Percentiles rank a stretch among this genome's conserved stretches.
Conservation (phyloP, 2,797 vertebrate genomes). For the Syndactyla subalaris region DNA sequence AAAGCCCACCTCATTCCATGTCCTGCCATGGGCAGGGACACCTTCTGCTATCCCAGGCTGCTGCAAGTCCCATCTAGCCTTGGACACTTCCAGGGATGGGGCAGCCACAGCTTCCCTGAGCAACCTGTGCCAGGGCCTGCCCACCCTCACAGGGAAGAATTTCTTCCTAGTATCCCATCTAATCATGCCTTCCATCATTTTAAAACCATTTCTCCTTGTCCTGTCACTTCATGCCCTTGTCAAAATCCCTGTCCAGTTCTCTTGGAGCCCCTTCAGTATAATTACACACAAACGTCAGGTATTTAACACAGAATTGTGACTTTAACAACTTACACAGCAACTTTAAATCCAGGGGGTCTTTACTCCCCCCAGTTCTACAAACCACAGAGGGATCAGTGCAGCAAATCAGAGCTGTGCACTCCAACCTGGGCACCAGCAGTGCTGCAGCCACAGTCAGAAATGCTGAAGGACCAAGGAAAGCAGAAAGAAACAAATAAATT, state of each 20-base stretch:
- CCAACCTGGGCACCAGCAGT: not conserved
- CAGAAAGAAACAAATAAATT: not conserved
- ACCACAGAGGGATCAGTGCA: not conserved
- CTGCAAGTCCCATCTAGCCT: not conserved
- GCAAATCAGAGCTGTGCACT: rapidly evolving
- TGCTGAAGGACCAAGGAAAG: not conserved
- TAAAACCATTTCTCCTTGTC: not conserved
- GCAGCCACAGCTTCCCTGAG: not conserved
- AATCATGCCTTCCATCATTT: not conserved
- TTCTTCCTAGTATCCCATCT: not conserved
- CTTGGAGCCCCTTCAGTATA: not conserved
- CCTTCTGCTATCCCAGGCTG: not conserved
- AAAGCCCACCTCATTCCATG: not conserved
- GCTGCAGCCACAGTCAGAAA: too few species aligned
- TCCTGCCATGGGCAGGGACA: not conserved
- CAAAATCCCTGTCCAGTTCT: not conserved
- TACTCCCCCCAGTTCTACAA: not conserved
- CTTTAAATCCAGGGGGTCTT: not conserved
- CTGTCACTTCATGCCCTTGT: not conserved
- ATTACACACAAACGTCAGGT: not conserved
- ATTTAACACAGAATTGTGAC: not conserved
- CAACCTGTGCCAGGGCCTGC: not conserved
- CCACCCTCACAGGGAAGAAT: not conserved
- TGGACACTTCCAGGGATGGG: not conserved
- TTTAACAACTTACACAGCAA: not conserved